Percentiles rank a stretch among this genome's conserved stretches.
These are phyloP conservation scores for Pygoscelis adeliae DNA, from an alignment of 2,113 vertebrate species.

Conservation along the genomic window DNA sequence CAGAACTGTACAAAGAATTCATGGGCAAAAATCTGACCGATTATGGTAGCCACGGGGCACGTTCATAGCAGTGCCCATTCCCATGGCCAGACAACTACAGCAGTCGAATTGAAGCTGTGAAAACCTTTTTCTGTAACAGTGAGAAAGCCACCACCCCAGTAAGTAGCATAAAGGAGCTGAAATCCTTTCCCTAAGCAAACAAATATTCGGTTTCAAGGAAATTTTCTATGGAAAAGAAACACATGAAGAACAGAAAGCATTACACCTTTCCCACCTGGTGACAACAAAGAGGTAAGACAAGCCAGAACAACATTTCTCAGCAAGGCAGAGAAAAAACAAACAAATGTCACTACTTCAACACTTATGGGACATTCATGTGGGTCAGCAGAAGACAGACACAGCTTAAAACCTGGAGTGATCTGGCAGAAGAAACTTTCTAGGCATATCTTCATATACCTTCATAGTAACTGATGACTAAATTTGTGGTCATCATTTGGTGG, in stretches of 20 bases:
- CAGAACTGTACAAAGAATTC: background rate
- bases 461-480: background rate
- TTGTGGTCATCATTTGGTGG: background rate
- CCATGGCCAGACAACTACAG: background rate
- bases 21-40: background rate
- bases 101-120: background rate
- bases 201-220: background rate
- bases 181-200: background rate
- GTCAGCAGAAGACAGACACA: background rate
- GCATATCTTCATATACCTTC: background rate
- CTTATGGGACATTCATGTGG: background rate
- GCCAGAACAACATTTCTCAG: background rate
- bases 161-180: background rate
- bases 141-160: background rate
- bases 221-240: background rate
- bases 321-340: background rate
- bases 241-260: background rate
- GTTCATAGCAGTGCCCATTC: background rate
- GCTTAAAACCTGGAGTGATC: background rate
- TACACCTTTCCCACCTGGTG: background rate
- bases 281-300: background rate
- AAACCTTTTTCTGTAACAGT: background rate
- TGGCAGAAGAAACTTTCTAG: background rate
- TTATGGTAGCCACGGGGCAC: background rate
- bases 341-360: background rate